A percentile compares a stretch with the other conserved stretches of the same genome.
Evolutionary conservation across 2,797 vertebrate species (phyloP).

Genomic region (Dermochelys coriacea): DNA sequence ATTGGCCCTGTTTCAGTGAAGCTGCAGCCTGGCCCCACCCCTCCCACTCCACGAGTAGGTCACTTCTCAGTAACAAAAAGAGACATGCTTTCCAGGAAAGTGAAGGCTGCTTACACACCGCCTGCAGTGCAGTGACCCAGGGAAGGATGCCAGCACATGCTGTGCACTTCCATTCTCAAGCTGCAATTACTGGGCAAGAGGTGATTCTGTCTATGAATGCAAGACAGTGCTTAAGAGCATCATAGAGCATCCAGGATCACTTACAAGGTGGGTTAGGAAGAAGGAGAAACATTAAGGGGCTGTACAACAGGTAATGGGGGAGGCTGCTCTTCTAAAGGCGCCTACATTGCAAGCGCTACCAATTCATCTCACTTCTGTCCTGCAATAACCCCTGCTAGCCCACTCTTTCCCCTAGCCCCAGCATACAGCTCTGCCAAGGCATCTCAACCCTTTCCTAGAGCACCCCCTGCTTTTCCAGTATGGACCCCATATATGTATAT

Average conservation of each 20-base stretch:
- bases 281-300: neutral
- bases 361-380: neutral
- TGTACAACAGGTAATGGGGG: neutral
- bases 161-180: fast-evolving
- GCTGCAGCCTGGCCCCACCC: slow-evolving; percentile 20
- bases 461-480: neutral
- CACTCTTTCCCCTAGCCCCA: neutral
- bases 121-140: slow-evolving; percentile 4
- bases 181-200: neutral
- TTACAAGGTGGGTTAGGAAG: neutral
- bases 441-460: neutral
- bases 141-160: neutral
- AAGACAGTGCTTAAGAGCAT: neutral
- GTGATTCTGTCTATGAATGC: no score
- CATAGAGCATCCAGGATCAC: neutral
- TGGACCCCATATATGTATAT: neutral
- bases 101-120: neutral
- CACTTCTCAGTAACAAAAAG: slow-evolving; percentile 55
- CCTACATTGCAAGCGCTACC: neutral
- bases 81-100: slow-evolving; percentile 74
- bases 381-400: slow-evolving; percentile 2
- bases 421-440: neutral
- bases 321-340: neutral
- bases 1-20: slow-evolving; percentile 3
- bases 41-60: neutral